These are phyloP conservation scores for Tetramorium bicarinatum DNA, from an alignment of 2,888 invertebrate genomes.

Conservation along the genomic window DNA sequence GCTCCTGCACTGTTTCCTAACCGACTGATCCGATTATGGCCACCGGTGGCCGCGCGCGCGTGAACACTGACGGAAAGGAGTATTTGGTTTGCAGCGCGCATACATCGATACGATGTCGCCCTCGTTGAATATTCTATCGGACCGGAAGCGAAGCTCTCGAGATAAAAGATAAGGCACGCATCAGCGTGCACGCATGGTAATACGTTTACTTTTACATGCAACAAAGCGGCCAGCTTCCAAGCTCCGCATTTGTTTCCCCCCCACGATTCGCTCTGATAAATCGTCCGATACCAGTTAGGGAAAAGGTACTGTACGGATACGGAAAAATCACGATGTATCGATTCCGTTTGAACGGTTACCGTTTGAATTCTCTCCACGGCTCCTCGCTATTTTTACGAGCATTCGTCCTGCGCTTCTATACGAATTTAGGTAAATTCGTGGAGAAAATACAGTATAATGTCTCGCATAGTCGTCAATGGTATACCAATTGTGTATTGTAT, in stretches of 20 bases:
- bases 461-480: background rate
- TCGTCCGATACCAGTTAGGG: constrained; percentile 46
- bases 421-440: background rate
- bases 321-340: constrained; percentile 38
- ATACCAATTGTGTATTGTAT: background rate
- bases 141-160: constrained; percentile 56
- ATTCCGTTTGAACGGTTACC: constrained; percentile 30
- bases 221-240: constrained; percentile 41
- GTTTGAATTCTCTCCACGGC: constrained; percentile 20
- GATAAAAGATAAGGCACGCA: constrained; percentile 61
- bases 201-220: constrained; percentile 60
- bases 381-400: constrained; percentile 23
- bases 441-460: background rate
- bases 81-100: constrained; percentile 53
- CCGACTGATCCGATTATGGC: constrained; percentile 34
- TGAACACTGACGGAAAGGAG: constrained; percentile 38
- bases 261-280: constrained; percentile 46
- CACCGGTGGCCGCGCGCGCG: constrained; percentile 34
- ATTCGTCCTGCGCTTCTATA: background rate
- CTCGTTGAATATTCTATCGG: constrained; percentile 46
- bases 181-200: constrained; percentile 64
- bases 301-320: constrained; percentile 14
- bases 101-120: background rate
- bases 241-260: constrained; percentile 47
- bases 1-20: background rate